phyloP scores from a whole-genome alignment of 2,797 vertebrate genomes.

The Alosa sapidissima region DNA sequence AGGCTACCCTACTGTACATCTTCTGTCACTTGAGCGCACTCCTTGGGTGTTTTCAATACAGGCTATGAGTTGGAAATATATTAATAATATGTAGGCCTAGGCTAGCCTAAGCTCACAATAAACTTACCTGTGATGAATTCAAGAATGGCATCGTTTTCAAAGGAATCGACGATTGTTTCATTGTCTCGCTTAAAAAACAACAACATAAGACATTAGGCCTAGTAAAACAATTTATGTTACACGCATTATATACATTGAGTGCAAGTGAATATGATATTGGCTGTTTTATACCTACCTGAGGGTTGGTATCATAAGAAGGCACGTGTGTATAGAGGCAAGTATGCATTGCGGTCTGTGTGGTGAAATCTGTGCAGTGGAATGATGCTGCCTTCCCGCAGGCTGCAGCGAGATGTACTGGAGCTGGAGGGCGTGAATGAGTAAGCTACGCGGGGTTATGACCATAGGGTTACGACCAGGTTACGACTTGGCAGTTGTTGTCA shows the following conservation, averaged over 20 bases:
- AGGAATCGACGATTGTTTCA: not conserved
- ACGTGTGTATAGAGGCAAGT: constrained; percentile 20
- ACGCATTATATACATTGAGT: not conserved
- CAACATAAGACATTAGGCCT: not conserved
- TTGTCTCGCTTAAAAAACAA: constrained; percentile 22
- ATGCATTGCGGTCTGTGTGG: constrained; percentile 30
- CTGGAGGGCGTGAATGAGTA: not conserved
- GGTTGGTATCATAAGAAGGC: not conserved
- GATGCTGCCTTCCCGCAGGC: not conserved
- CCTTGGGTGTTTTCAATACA: no score
- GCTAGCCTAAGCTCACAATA: not conserved
- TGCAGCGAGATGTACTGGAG: not conserved
- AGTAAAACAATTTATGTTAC: not conserved
- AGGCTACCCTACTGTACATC: no score
- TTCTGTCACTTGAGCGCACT: no score
- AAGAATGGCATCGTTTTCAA: not conserved
- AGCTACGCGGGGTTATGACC: not conserved
- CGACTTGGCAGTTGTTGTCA: constrained; percentile 42
- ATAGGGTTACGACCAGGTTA: no score
- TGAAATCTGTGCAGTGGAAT: not conserved
- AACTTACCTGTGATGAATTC: constrained; percentile 40
- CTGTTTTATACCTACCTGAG: not conserved
- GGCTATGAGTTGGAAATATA: no score
- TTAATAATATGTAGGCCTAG: no score
- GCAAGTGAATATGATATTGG: not conserved